Conservation (phyloP, 2,113 vertebrate genomes). For the Vulpes vulpes region DNA sequence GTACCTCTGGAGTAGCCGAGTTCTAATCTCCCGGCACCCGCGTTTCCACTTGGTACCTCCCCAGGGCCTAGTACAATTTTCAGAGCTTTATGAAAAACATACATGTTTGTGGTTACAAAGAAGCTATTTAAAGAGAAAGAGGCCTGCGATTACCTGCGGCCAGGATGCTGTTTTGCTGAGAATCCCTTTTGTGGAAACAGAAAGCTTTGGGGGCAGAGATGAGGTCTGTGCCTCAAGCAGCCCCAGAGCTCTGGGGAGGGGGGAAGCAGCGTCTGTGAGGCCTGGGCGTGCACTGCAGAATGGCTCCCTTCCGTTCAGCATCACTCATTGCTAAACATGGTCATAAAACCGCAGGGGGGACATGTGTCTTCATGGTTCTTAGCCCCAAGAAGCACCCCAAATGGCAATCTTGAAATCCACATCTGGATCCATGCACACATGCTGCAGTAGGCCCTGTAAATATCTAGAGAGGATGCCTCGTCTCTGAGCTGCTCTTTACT, state of each 20-base stretch:
- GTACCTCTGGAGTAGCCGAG: slow-evolving; percentile 87
- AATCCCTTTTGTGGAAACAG: slow-evolving; percentile 61
- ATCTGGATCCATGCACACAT: slow-evolving; percentile 39
- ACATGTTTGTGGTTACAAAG: slow-evolving; percentile 90
- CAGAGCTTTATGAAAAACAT: slow-evolving; percentile 92
- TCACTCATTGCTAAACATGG: slow-evolving; percentile 59
- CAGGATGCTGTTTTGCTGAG: slow-evolving; percentile 73
- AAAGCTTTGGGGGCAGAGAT: slow-evolving; percentile 60
- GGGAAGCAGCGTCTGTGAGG: slow-evolving; percentile 22
- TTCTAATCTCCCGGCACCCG: slow-evolving; percentile 87
- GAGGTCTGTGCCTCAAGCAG: background rate
- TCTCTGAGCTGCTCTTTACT: background rate
- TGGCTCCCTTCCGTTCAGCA: background rate
- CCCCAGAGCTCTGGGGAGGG: background rate
- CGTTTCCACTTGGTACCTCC: slow-evolving; percentile 88
- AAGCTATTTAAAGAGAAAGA: slow-evolving; percentile 89
- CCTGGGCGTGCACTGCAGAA: background rate
- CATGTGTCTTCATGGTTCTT: background rate
- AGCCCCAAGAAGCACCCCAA: slow-evolving; percentile 60
- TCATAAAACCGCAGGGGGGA: slow-evolving; percentile 38
- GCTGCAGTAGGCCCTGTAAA: background rate
- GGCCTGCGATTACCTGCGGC: slow-evolving; percentile 52
- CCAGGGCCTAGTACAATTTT: slow-evolving; percentile 89
- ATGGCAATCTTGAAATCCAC: slow-evolving; percentile 48
- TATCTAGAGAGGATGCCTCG: background rate